A percentile compares a stretch with the other conserved stretches of the same genome.
Conservation (phyloP, 2,113 vertebrate species). For the Triplophysa dalaica region DNA sequence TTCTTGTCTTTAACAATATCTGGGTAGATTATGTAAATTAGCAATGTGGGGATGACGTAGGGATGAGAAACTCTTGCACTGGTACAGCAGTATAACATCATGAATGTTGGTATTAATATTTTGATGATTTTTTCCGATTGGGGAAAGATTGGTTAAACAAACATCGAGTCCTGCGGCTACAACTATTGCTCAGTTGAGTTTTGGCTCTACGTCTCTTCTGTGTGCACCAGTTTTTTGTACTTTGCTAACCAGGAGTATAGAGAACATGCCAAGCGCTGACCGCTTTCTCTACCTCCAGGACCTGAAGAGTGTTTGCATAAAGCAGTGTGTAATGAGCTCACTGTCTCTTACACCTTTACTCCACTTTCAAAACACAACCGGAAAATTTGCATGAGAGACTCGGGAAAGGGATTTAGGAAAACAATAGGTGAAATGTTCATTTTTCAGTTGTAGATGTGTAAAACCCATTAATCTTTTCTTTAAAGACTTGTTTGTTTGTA, state of each 20-base stretch:
- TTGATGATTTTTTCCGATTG: not conserved
- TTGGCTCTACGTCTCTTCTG: not conserved
- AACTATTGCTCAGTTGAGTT: not conserved
- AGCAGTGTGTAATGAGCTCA: conserved; percentile 25
- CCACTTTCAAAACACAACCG: conserved; percentile 14
- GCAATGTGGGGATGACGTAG: too few species aligned
- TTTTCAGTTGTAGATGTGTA: not conserved
- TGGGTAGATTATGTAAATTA: too few species aligned
- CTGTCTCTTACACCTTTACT: conserved; percentile 11
- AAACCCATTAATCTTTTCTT: not conserved
- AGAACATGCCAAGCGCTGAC: conserved; percentile 20
- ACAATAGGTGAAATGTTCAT: not conserved
- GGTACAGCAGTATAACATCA: not conserved
- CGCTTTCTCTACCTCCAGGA: conserved; percentile 15
- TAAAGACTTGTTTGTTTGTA: not conserved
- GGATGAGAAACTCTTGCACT: too few species aligned
- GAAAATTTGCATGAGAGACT: not conserved
- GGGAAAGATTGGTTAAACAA: conserved; percentile 4
- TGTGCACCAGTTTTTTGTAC: conserved; percentile 1
- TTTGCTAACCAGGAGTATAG: conserved; percentile 33
- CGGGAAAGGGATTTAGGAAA: not conserved
- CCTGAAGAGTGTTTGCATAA: conserved; percentile 33
- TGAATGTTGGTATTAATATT: not conserved
- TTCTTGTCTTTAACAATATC: too few species aligned
- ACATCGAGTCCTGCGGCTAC: not conserved